Evolutionary conservation across 2,113 vertebrate genomes (phyloP).

Genomic region (Vulpes vulpes): DNA sequence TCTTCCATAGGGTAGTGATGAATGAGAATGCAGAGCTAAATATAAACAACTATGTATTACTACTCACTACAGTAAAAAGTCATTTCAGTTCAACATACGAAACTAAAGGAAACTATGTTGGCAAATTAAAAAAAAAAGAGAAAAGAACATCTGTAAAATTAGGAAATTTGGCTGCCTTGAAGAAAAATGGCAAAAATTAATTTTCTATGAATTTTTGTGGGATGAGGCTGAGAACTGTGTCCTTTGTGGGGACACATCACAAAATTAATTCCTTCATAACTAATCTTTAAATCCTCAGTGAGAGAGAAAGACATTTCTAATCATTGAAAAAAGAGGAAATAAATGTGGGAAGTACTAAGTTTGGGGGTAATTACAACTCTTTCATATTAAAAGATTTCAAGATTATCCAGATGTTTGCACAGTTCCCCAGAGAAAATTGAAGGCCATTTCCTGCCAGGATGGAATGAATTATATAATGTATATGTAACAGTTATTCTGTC

Average conservation of each 20-base stretch:
- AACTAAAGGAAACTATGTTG: slow-evolving; percentile 50
- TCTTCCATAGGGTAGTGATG: slow-evolving; percentile 48
- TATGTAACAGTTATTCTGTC: slow-evolving; percentile 69
- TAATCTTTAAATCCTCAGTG: slow-evolving; percentile 59
- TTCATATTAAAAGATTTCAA: slow-evolving; percentile 73
- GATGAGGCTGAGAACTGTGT: background rate
- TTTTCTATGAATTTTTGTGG: slow-evolving; percentile 47
- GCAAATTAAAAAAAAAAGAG: background rate
- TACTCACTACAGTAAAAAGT: slow-evolving; percentile 38
- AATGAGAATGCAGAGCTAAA: slow-evolving; percentile 48
- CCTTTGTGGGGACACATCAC: background rate
- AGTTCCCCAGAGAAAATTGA: slow-evolving; percentile 70
- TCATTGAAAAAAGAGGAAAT: slow-evolving; percentile 60
- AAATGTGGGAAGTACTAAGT: slow-evolving; percentile 63
- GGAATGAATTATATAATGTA: slow-evolving; percentile 74
- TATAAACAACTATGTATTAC: slow-evolving; percentile 40
- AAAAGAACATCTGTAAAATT: slow-evolving; percentile 63
- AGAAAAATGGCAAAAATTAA: slow-evolving; percentile 66
- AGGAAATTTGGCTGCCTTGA: slow-evolving; percentile 47
- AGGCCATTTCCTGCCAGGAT: slow-evolving; percentile 71
- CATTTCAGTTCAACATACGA: slow-evolving; percentile 51
- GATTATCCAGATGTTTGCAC: slow-evolving; percentile 79
- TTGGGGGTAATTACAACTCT: slow-evolving; percentile 73
- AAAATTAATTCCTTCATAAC: slow-evolving; percentile 61
- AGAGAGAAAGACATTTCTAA: slow-evolving; percentile 61